Evolutionary conservation across 2,888 invertebrate species (phyloP), one percentile per base, ranked within the genome.

Genomic region (Ophioninae sp.): DNA sequence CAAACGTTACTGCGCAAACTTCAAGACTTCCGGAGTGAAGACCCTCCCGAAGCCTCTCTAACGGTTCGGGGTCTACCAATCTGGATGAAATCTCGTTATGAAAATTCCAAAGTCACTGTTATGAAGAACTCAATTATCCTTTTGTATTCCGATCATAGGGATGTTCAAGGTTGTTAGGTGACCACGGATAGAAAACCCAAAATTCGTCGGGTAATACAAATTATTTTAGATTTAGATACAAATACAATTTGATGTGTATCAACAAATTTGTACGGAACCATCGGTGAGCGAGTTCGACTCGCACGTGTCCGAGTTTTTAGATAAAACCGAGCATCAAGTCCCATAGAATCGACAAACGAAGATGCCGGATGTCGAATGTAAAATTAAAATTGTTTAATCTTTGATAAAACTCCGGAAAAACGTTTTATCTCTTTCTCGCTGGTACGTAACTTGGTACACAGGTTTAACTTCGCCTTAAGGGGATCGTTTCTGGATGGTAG

Each of bases 321-420:
- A 3, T 30, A 30, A 30, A 30, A 30, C 30, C 30, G 30, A 30
- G 30, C 30, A 30, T 30, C 30, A 30, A 30, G 30, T 30, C 30
- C 30, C 1, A 30, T 30, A 30, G 30, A 30, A 1, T 30, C 1
- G 30, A 30, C 30, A 30, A 3, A 30, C 30, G 30, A 30, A 30
- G 30, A 30, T 1, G 30, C 30, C 30, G 30, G 30, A 30, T 30
- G 30, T 30, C 1, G 30, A 30, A 30, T 30, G 30, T 30, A 30
- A 30, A 3, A 3, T 30, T 30, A 83, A 85, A 84, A 78, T 85
- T 80, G 82, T 82, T 80, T 79, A 81, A 84, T 79, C 81, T 84
- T 79, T 10, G 75, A 79, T 78, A 83, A 67, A 84, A 86, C 86
- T 87, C 85, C 82, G 79, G 83, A 84, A 80, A 82, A 85, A 69